Base-by-base conservation (phyloP, 2,113 vertebrate genomes). In the Ailurus styani region DNA sequence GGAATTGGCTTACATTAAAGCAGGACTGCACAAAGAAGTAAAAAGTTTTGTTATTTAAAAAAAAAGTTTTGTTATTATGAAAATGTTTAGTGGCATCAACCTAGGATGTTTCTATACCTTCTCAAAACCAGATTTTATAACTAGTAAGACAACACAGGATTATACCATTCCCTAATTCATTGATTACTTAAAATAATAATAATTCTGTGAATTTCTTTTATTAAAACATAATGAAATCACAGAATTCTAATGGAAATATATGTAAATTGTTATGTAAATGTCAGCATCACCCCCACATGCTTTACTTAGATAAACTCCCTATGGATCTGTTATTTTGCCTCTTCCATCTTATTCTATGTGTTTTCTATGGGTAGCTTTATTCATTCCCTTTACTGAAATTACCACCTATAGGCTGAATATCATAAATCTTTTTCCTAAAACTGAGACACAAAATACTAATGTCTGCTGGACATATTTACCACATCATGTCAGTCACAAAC, bases 191-290 rank as follows among this genome's bases (percentile, higher is more conserved):
- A 88, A 87, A 75, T 66, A 5, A 75, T 47, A 42, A 54, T 92
- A 21, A 64, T 64, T 72, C 83, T 75, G 42, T 90, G 10, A 82
- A 52, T 73, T 45, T 20, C 34, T 85, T 75, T 40, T 70, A 54
- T 83, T 20, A 78, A 21, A 50, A 34, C 34, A 50, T 12, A n/a
- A 45, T n/a, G 2, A 78, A 42, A 77, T 77, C 31, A 15, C 13
- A 47, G 52, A 82, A 73, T 78, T 97, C 20, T 18, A 88, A 86
- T 34, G 73, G 64, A 87, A 78, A 66, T 37, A 40, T 9, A 31
- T 85, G 21, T 50, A 12, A 79, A 95, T 31, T 31, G 6, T 73
- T 88, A 55, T 34, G 15, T 15, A 90, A 68, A 57, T 57, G 8
- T 3, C 20, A 21, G 31, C 29, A 66, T 37, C 91, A 40, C 29